Conservation (phyloP, 2,888 invertebrate genomes). For the Athalia rosae region DNA sequence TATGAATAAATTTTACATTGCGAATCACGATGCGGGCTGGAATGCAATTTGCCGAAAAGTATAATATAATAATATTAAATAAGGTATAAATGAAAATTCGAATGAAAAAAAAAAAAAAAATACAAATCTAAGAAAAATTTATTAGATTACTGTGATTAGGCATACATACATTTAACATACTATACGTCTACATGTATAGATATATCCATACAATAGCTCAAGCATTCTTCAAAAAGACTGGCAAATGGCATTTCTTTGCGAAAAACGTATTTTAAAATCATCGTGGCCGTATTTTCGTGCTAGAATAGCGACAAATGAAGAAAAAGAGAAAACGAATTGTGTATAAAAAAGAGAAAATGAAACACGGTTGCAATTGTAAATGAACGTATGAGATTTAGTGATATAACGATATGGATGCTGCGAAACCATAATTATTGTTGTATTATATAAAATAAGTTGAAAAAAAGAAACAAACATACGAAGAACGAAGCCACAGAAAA, state of each 20-base stretch:
- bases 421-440: slow-evolving; percentile 57
- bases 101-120: neutral
- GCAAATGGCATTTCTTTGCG: slow-evolving; percentile 60
- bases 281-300: slow-evolving; percentile 65
- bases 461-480: too few relatives aligned
- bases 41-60: slow-evolving; percentile 58
- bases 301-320: slow-evolving; percentile 53
- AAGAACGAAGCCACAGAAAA: too few relatives aligned
- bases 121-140: neutral
- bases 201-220: slow-evolving; percentile 54
- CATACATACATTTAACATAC: slow-evolving; percentile 4
- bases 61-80: slow-evolving; percentile 20
- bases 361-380: too few relatives aligned
- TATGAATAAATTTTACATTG: slow-evolving; percentile 35
- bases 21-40: slow-evolving; percentile 42
- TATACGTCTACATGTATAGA: slow-evolving; percentile 50
- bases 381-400: too few relatives aligned
- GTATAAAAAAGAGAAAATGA: too few relatives aligned
- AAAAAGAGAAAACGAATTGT: too few relatives aligned
- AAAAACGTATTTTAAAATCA: slow-evolving; percentile 54
- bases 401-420: slow-evolving; percentile 53
- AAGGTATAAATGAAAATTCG: slow-evolving; percentile 3
- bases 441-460: slow-evolving; percentile 66
- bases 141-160: neutral
- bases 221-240: slow-evolving; percentile 58